Evolutionary conservation across 92 coral and sea anemone genomes (phyloP), one percentile per base, ranked within the genome.

Genomic region (Umimayanthus chanpuru): DNA sequence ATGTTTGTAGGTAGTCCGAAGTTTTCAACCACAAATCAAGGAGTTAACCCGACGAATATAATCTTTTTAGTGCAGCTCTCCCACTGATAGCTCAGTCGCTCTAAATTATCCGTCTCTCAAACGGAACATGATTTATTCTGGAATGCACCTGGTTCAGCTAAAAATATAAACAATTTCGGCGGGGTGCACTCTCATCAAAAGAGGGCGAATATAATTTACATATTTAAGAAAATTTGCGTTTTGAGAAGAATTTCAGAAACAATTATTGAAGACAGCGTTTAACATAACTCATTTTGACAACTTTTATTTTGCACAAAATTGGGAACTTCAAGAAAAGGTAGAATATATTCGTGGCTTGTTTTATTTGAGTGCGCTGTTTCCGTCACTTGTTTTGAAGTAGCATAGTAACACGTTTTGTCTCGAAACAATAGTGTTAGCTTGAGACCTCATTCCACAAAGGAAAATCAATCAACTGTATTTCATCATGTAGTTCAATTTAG

Each of bases 131-230:
- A 83, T 83, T 83, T 83, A 83, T 83, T 29, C 87, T n/a, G 87
- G 87, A 70, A 83, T 83, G 87, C 87, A 83, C 87, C 87, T 83
- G 87, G 73, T 38, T 44, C n/a, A 83, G 25, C 78, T 9, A 12
- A 80, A 18, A 43, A 47, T 70, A 70, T 70, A 83, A 83, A 83
- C 87, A 83, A 5, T 68, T 44, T 83, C 77, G 41, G 43, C 67
- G 66, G 79, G 77, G 66, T 9, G 47, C 64, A 4, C 21, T 29
- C 56, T 15, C 66, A 44, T 78, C 65, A 78, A 49, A 43, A 41
- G 86, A 40, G 14, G 41, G 25, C 85, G 71, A 79, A 80, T 55
- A 55, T 32, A 55, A 80, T 80, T 80, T 80, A 16, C 71, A 56
- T 30, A 41, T 11, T 80, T 80, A 26, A 55, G 29, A 29, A 53